Evolutionary conservation across 2,113 vertebrate genomes (phyloP).

Genomic region (Oenanthe oenanthe): DNA sequence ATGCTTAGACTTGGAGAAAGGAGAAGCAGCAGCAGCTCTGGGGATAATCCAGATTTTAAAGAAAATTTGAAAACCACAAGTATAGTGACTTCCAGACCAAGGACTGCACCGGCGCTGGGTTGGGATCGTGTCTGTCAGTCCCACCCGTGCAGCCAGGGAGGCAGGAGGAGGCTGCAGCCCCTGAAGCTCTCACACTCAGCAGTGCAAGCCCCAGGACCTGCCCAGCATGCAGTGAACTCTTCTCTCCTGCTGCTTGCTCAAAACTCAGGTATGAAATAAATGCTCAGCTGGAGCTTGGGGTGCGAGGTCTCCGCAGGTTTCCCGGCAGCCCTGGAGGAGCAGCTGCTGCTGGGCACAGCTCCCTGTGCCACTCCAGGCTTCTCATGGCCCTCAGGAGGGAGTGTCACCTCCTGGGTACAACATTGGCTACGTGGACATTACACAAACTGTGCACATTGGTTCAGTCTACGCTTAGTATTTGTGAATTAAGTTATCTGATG

Average conservation of each 20-base stretch:
- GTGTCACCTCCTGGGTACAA: constrained; percentile 44
- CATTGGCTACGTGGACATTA: constrained; percentile 60
- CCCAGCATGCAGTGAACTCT: background rate
- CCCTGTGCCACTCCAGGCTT: constrained; percentile 20
- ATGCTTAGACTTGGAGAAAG: background rate
- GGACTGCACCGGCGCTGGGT: background rate
- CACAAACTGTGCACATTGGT: constrained; percentile 83
- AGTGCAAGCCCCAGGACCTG: background rate
- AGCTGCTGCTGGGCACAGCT: background rate
- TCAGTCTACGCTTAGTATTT: constrained; percentile 88
- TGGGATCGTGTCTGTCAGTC: background rate
- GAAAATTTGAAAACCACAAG: background rate
- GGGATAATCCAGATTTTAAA: background rate
- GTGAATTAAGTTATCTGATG: constrained; percentile 89
- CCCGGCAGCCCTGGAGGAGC: background rate
- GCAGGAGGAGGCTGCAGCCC: background rate
- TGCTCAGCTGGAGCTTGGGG: constrained; percentile 60
- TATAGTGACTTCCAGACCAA: background rate
- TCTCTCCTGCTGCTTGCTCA: constrained; percentile 69
- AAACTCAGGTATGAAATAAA: constrained; percentile 83
- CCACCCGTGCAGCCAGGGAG: background rate
- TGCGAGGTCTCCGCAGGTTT: constrained; percentile 38
- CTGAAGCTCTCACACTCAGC: background rate
- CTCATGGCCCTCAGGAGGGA: background rate
- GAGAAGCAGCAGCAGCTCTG: background rate